These are phyloP conservation scores for Myotis lucifugus DNA, from an alignment of 2,113 vertebrate species.

Conservation along the genomic window DNA sequence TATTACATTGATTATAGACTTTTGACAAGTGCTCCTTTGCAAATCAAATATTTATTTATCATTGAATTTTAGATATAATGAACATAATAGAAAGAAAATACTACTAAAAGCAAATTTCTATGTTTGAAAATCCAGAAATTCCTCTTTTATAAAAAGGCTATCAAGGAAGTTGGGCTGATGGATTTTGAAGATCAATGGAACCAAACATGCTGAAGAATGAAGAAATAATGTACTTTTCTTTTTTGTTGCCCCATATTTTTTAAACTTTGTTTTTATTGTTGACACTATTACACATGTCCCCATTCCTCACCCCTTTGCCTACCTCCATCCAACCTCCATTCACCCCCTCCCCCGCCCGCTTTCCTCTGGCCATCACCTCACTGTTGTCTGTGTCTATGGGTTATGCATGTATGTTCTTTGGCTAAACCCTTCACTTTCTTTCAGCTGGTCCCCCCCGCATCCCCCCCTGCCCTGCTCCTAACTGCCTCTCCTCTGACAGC, in stretches of 20 bases:
- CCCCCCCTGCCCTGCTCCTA: too few species aligned
- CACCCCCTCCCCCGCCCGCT: too few species aligned
- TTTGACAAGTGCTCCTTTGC: background rate
- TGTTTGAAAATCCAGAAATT: background rate
- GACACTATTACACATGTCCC: background rate
- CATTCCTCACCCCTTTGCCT: background rate
- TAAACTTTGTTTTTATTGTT: background rate
- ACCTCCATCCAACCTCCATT: background rate
- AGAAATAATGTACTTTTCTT: background rate
- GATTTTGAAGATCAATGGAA: background rate
- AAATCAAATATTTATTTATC: conserved; percentile 36
- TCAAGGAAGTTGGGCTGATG: background rate
- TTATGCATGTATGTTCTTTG: background rate
- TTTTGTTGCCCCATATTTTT: background rate
- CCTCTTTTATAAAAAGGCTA: background rate
- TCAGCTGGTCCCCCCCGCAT: background rate
- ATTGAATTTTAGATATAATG: background rate
- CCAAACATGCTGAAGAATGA: background rate
- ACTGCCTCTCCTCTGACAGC: background rate
- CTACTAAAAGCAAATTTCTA: background rate
- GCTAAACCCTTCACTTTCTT: background rate
- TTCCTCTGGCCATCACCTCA: background rate
- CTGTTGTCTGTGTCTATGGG: background rate
- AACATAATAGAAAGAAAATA: background rate
- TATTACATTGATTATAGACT: background rate